These are phyloP conservation scores for Cephalotes varians DNA, from an alignment of 2,888 invertebrate genomes.

Conservation along the genomic window DNA sequence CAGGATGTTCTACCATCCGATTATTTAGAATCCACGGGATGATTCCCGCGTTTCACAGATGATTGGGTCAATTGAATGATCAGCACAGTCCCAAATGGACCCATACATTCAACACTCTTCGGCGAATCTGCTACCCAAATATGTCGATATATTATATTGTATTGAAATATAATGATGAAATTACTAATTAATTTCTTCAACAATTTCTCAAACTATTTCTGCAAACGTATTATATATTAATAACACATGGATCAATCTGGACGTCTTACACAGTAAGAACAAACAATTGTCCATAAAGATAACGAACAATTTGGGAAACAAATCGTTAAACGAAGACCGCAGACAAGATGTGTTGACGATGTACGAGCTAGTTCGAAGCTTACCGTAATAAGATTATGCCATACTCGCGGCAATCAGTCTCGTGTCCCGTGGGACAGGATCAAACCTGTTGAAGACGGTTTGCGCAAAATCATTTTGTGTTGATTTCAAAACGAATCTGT, in stretches of 20 bases:
- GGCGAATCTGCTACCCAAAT: conserved; percentile 11
- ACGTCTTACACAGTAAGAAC: conserved; percentile 8
- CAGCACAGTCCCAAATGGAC: neutral
- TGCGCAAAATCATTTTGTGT: neutral
- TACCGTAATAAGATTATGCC: neutral
- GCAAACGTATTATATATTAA: neutral
- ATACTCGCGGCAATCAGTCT: conserved; percentile 13
- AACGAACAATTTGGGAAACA: conserved; percentile 22
- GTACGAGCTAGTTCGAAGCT: neutral
- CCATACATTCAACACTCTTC: conserved; percentile 11
- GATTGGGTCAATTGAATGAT: neutral
- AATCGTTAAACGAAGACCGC: neutral
- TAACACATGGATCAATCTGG: conserved; percentile 32
- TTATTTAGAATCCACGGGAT: conserved; percentile 7
- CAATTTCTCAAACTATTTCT: conserved; percentile 1
- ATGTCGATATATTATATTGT: neutral
- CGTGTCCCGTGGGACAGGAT: neutral
- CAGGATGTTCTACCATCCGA: neutral
- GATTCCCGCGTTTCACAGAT: conserved; percentile 13
- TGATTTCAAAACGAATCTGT: conserved; percentile 33
- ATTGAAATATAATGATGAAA: conserved; percentile 23
- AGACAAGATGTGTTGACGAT: neutral
- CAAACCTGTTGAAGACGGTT: neutral
- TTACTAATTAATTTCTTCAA: neutral
- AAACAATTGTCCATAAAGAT: conserved; percentile 9